A percentile compares a stretch with the other conserved stretches of the same genome.
Evolutionary conservation across 2,888 invertebrate species (phyloP).

Genomic region (Sthenelais limicola): DNA sequence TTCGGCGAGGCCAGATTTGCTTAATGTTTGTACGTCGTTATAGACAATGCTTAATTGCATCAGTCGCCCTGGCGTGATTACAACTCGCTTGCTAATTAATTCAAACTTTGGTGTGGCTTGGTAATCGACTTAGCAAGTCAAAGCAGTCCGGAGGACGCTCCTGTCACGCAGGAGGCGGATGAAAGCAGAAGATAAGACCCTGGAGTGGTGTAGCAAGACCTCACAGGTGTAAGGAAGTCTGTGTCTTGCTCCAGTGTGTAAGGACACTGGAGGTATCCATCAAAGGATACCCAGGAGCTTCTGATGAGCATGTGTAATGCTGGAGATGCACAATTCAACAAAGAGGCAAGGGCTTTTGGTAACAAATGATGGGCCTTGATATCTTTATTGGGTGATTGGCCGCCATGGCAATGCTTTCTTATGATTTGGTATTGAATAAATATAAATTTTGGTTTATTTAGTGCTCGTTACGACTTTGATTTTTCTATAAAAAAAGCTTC

Average conservation of each 20-base stretch:
- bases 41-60: constrained; percentile 27
- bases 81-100: constrained; percentile 20
- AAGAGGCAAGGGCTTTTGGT: too few relatives aligned
- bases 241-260: background rate
- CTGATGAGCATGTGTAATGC: background rate
- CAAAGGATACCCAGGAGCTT: background rate
- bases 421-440: too few relatives aligned
- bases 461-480: too few relatives aligned
- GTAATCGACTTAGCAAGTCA: constrained; percentile 29
- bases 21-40: constrained; percentile 35
- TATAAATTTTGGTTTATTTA: too few relatives aligned
- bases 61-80: constrained; percentile 23
- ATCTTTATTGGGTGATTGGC: too few relatives aligned
- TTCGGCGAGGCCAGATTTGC: background rate
- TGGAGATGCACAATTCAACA: too few relatives aligned
- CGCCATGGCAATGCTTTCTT: too few relatives aligned
- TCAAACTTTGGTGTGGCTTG: constrained; percentile 29
- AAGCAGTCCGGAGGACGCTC: constrained; percentile 6
- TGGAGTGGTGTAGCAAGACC: constrained; percentile 10
- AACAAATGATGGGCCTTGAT: too few relatives aligned
- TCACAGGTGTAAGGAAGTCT: constrained; percentile 24
- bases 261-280: constrained; percentile 10
- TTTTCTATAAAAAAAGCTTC: too few relatives aligned
- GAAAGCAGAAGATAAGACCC: constrained; percentile 25
- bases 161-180: constrained; percentile 9